Conservation (phyloP, 2,797 vertebrate species). For the Taenioides sp. region DNA sequence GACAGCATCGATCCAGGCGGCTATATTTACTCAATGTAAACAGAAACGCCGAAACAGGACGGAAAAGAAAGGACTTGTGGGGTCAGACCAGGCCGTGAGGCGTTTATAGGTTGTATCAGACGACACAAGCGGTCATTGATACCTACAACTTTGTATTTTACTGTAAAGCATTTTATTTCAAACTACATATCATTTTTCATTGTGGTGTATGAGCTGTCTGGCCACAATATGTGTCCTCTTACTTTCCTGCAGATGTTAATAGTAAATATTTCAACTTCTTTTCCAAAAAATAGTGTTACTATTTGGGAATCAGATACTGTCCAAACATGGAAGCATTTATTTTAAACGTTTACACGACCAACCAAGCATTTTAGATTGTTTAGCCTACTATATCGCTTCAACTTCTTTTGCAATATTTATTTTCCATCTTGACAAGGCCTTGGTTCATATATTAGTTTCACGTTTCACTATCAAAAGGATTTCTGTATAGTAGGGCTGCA, state of each 20-base stretch:
- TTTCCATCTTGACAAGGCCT: neutral
- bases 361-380: neutral
- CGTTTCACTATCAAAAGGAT: too few relatives aligned
- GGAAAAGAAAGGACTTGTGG: constrained; percentile 7
- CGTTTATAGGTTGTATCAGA: constrained; percentile 8
- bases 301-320: neutral
- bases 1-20: constrained; percentile 15
- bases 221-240: neutral
- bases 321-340: constrained; percentile 1
- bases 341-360: neutral
- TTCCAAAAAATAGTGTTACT: neutral
- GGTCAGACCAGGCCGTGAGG: neutral
- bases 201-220: neutral
- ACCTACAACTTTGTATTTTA: constrained; percentile 28
- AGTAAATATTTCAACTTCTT: neutral
- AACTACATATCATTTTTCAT: neutral
- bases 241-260: neutral
- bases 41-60: constrained; percentile 14
- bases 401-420: neutral
- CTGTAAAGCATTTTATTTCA: neutral
- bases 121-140: constrained; percentile 28
- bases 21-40: constrained; percentile 29
- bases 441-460: neutral
- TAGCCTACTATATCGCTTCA: too few relatives aligned
- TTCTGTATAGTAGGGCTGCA: too few relatives aligned